phyloP scores from a whole-genome alignment of 2,113 vertebrate genomes.

The Pedetes capensis region DNA sequence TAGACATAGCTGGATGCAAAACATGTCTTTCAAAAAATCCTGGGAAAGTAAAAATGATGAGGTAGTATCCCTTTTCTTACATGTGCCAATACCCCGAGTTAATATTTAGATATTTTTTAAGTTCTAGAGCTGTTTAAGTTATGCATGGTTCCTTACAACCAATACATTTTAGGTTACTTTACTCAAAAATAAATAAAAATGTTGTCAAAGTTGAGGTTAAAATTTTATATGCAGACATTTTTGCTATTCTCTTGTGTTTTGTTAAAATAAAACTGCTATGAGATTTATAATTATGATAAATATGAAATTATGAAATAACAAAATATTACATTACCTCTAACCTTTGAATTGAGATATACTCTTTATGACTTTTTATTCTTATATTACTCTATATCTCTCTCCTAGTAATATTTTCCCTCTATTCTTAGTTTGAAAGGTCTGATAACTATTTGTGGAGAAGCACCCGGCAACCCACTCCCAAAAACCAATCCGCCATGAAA shows the following conservation, averaged over 20 bases:
- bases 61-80: background rate
- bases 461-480: no score
- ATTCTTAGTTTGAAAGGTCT: no score
- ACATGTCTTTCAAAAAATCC: background rate
- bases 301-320: background rate
- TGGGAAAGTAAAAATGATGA: background rate
- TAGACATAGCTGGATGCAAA: slow-evolving; percentile 47
- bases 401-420: background rate
- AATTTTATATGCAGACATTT: background rate
- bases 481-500: no score
- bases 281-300: background rate
- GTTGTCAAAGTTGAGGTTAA: background rate
- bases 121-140: background rate
- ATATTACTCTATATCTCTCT: background rate
- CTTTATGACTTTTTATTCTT: background rate
- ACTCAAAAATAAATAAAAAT: background rate
- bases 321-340: background rate
- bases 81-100: background rate
- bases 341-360: background rate
- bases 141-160: background rate
- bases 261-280: background rate
- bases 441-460: no score
- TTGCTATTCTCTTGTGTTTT: background rate
- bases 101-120: slow-evolving; percentile 41
- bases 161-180: background rate